Base-by-base conservation (phyloP, 2,888 invertebrate genomes). In the Torymus aiolomorphi region DNA sequence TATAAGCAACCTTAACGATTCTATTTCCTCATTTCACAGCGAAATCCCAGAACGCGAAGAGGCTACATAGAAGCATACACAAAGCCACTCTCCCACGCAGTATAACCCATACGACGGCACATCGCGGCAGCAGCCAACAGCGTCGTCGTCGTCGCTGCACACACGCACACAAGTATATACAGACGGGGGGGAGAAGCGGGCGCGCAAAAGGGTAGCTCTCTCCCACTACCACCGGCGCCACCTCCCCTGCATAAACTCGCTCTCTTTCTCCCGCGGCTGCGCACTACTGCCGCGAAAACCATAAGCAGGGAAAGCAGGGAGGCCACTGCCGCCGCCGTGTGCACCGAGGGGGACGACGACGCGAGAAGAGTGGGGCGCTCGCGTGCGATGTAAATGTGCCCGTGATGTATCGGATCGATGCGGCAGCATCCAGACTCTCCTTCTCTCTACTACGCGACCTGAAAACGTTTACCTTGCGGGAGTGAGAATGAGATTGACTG, bases 401-500 rank as follows among this genome's bases (percentile, higher is more conserved):
- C 85, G 89, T 90, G 90, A 90, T 90, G 90, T 90, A 90, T 90
- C 90, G 90, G 90, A 90, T 90, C 90, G 89, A 90, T 90, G 31
- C 65, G 54, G 31, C 62, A 56, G 88, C 89, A 89, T 88, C 89
- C 89, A 88, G 89, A 89, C 89, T 85, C 83, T 84, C 85, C 84
- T 83, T 12, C 52, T 16, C 52, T 85, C 85, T 88, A 90, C 90
- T 89, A 89, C 88, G 87, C 89, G 87, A 89, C 88, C 89, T 89
- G 86, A 90, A 90, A 90, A 90, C 89, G 89, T 89, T 87, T 85
- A 86, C 87, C 87, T 81, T 79, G 52, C 42, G 49, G 20, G 12
- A 62, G 18, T 24, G 31, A 24, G 12, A 24, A 10, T 5, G 42
- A 42, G 42, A 42, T 42, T 42, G 42, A 42, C 42, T 42, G 8